phyloP scores from a whole-genome alignment of 2,888 invertebrate species.

The Agriopis marginaria region DNA sequence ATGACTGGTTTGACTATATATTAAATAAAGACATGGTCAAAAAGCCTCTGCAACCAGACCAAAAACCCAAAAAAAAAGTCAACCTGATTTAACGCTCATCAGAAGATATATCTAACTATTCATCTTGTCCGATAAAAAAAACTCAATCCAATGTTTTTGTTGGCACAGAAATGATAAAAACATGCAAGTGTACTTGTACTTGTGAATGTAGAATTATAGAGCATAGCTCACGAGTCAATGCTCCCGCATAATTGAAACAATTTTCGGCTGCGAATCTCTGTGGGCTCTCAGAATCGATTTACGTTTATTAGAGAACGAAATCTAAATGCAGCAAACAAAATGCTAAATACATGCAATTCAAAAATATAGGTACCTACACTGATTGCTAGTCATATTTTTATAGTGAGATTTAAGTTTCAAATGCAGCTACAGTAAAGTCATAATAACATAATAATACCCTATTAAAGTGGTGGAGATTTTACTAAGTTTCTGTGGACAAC shows the following conservation, averaged over 20 bases:
- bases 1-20: too few relatives aligned
- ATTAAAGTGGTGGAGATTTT: too few relatives aligned
- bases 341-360: slow-evolving; percentile 21
- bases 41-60: too few relatives aligned
- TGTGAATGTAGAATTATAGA: slow-evolving; percentile 19
- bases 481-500: too few relatives aligned
- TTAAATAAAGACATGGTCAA: too few relatives aligned
- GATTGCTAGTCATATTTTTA: not conserved
- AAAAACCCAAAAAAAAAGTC: too few relatives aligned
- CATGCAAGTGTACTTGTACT: slow-evolving; percentile 13
- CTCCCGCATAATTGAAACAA: slow-evolving; percentile 32
- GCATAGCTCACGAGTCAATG: slow-evolving; percentile 31
- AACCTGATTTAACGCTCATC: not conserved
- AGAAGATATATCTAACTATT: not conserved
- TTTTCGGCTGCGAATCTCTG: slow-evolving; percentile 24
- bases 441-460: not conserved
- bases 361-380: not conserved
- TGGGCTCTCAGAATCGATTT: slow-evolving; percentile 26
- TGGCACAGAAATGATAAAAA: slow-evolving; percentile 27
- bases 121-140: not conserved
- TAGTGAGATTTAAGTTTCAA: not conserved
- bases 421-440: not conserved
- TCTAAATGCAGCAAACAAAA: slow-evolving; percentile 28
- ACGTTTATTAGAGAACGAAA: slow-evolving; percentile 22
- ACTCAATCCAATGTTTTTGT: slow-evolving; percentile 23